Evolutionary conservation across 92 coral and sea anemone genomes (phyloP).

Genomic region (Hydrozoanthus gracilis): DNA sequence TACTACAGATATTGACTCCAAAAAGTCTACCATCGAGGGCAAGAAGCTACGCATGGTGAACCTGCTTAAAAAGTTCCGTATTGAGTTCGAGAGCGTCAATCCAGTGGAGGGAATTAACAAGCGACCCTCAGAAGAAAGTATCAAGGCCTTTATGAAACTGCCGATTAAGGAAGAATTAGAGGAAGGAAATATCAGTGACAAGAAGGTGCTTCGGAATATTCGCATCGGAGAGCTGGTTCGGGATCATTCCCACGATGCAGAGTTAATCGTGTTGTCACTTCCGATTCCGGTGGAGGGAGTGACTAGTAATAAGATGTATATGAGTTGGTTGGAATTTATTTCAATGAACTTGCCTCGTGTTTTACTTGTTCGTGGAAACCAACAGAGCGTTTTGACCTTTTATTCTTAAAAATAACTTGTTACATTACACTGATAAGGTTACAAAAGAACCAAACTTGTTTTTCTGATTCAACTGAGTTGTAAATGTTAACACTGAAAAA

Average conservation of each 20-base stretch:
- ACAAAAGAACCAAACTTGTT: too few species aligned
- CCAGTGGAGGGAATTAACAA: constrained; percentile 74
- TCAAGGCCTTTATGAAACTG: constrained; percentile 80
- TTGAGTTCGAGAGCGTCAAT: constrained; percentile 81
- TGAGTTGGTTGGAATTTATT: constrained; percentile 98
- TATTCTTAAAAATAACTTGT: constrained; percentile 68
- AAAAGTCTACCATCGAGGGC: constrained; percentile 67
- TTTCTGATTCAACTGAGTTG: too few species aligned
- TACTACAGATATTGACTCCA: constrained; percentile 81
- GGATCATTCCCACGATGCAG: constrained; percentile 78
- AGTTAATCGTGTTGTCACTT: constrained; percentile 88
- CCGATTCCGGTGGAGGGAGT: constrained; percentile 96
- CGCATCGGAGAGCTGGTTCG: constrained; percentile 94
- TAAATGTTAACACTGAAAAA: too few species aligned
- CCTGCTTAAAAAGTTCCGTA: constrained; percentile 90
- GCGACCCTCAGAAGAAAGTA: constrained; percentile 81
- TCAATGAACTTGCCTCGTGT: constrained; percentile 89
- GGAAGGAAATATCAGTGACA: constrained; percentile 67
- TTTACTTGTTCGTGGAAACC: constrained; percentile 94
- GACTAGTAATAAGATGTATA: constrained; percentile 88
- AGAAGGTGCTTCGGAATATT: constrained; percentile 89
- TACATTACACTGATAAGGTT: neutral
- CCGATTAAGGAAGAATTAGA: constrained; percentile 78
- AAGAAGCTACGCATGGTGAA: constrained; percentile 85
- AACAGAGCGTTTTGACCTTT: constrained; percentile 92